A percentile compares a stretch with the other conserved stretches of the same genome.
Conservation (phyloP, 1,140 invertebrate species). For the Drosophila miranda region DNA sequence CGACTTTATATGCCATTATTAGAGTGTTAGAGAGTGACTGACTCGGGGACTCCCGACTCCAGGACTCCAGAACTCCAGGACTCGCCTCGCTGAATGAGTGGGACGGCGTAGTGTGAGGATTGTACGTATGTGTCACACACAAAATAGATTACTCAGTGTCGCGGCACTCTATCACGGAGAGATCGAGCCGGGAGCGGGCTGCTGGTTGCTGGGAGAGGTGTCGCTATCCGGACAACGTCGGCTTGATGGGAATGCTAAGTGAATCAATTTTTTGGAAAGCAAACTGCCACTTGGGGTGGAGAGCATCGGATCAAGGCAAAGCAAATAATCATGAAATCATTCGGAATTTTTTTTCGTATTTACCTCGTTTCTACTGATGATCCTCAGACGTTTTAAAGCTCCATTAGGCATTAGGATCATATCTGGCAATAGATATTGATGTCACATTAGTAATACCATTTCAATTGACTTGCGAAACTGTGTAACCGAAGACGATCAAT, state of each 20-base stretch:
- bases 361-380: too few relatives aligned
- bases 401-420: too few relatives aligned
- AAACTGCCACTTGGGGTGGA: not conserved
- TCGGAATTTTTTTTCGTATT: too few relatives aligned
- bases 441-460: too few relatives aligned
- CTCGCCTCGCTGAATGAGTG: not conserved
- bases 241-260: constrained; percentile 34
- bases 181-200: constrained; percentile 13
- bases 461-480: too few relatives aligned
- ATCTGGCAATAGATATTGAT: too few relatives aligned
- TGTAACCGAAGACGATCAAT: too few relatives aligned
- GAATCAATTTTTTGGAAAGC: constrained; percentile 31
- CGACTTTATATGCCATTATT: constrained; percentile 72
- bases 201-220: constrained; percentile 16
- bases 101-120: not conserved
- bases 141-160: constrained; percentile 79
- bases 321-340: too few relatives aligned
- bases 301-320: not conserved
- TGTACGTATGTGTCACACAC: constrained; percentile 25
- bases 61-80: not conserved
- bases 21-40: constrained; percentile 47
- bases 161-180: constrained; percentile 70
- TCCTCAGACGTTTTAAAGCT: too few relatives aligned
- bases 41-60: constrained; percentile 1
- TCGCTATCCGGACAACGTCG: constrained; percentile 28